Conservation (phyloP, 2,797 vertebrate species). For the Chanos chanos region DNA sequence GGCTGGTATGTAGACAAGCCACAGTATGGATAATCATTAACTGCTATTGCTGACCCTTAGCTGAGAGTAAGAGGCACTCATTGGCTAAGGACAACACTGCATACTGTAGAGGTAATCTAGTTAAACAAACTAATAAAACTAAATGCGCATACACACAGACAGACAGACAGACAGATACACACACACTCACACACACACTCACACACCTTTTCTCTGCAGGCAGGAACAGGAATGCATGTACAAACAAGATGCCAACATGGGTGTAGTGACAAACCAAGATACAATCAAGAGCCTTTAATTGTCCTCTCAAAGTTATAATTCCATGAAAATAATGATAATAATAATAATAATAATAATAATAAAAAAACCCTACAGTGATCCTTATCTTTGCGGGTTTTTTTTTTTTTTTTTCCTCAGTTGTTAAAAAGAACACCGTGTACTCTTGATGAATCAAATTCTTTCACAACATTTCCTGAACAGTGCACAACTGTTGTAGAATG, state of each 20-base stretch:
- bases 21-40: conserved; percentile 32
- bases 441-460: no score
- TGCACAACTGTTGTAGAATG: no score
- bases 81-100: background rate
- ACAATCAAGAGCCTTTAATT: conserved; percentile 6
- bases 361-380: no score
- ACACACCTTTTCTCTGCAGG: conserved; percentile 1
- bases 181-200: background rate
- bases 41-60: conserved; percentile 1
- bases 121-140: background rate
- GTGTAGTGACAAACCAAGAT: conserved; percentile 19
- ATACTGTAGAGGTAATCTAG: background rate
- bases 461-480: no score
- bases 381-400: no score
- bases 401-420: no score
- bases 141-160: background rate
- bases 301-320: conserved; percentile 3
- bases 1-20: conserved; percentile 17
- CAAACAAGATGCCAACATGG: conserved; percentile 16
- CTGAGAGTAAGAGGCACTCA: background rate
- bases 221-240: conserved; percentile 5
- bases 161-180: background rate
- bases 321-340: no score
- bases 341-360: no score
- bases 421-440: no score